Evolutionary conservation across 2,113 vertebrate species (phyloP).

Genomic region (Acrocephalus kingi): DNA sequence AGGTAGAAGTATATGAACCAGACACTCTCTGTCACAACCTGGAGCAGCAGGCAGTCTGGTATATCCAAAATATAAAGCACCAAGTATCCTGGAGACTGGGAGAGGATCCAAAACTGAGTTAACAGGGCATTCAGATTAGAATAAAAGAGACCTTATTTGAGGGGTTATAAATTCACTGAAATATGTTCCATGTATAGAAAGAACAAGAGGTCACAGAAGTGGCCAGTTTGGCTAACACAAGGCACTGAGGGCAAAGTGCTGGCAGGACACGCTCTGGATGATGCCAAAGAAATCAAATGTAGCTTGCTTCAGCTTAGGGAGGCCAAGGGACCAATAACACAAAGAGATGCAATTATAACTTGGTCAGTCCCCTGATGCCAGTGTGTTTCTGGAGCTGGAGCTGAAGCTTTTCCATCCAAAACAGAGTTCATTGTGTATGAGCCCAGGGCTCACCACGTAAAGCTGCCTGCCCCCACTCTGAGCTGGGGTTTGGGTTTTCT

Average conservation of each 20-base stretch:
- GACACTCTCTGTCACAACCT: not conserved
- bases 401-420: conserved; percentile 24
- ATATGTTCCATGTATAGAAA: conserved; percentile 41
- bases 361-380: conserved; percentile 18
- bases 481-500: not conserved
- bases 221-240: conserved; percentile 28
- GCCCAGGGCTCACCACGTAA: not conserved
- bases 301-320: conserved; percentile 22
- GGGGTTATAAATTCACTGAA: conserved; percentile 20
- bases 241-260: conserved; percentile 14
- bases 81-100: conserved; percentile 32
- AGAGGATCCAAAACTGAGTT: conserved; percentile 17
- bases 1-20: not conserved
- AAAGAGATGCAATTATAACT: conserved; percentile 54
- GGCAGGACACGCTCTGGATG: not conserved
- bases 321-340: conserved; percentile 46
- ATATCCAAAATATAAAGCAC: not conserved
- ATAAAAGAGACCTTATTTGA: conserved; percentile 53
- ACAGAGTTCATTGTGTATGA: not conserved
- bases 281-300: conserved; percentile 62
- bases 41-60: not conserved
- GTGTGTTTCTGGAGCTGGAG: conserved; percentile 9
- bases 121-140: conserved; percentile 28
- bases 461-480: not conserved
- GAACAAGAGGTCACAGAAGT: conserved; percentile 57